Evolutionary conservation across 2,113 vertebrate genomes (phyloP).

Genomic region (Macquaria australasica): DNA sequence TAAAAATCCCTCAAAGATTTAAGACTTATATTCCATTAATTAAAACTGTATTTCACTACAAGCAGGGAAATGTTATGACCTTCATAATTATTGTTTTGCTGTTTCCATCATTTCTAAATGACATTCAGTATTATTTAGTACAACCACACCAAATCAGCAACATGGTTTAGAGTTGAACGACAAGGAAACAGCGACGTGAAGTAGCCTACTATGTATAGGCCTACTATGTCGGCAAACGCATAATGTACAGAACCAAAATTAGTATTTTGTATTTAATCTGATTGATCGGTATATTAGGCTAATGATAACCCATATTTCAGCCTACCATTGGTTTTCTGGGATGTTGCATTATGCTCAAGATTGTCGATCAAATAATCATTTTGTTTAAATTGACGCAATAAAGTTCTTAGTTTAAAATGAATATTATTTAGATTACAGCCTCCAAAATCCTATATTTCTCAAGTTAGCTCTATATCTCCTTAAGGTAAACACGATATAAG

Average conservation of each 20-base stretch:
- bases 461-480: background rate
- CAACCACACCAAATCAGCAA: constrained; percentile 15
- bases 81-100: constrained; percentile 30
- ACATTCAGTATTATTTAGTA: constrained; percentile 12
- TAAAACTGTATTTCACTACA: constrained; percentile 26
- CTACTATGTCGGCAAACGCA: background rate
- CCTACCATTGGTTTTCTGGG: background rate
- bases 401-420: background rate
- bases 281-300: background rate
- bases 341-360: background rate
- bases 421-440: background rate
- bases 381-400: background rate
- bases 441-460: fast-evolving
- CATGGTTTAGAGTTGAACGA: background rate
- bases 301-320: background rate
- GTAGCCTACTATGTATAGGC: background rate
- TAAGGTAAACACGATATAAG: background rate
- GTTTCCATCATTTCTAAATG: constrained; percentile 33
- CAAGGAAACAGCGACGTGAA: background rate
- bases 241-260: background rate
- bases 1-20: background rate
- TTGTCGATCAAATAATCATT: background rate
- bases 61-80: constrained; percentile 30
- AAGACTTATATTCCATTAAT: constrained; percentile 1
- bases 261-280: background rate